A percentile compares a stretch with the other conserved stretches of the same genome.
phyloP scores from a whole-genome alignment of 2,888 invertebrate genomes.

The Corbicula japonica region DNA sequence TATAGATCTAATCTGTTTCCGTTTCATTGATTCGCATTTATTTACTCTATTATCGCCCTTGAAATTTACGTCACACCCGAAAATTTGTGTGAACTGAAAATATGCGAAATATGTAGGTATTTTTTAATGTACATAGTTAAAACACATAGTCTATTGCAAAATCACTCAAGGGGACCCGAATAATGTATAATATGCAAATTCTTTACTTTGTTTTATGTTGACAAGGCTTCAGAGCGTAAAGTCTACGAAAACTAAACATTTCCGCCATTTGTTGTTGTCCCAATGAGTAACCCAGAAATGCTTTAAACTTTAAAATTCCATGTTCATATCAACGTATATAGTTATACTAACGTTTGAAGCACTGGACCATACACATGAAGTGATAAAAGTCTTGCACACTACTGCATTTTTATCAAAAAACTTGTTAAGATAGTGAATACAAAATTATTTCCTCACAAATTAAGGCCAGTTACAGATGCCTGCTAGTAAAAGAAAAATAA shows the following conservation, averaged over 20 bases:
- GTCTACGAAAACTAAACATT: constrained; percentile 23
- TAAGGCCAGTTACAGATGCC: too few species aligned
- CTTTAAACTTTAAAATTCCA: background rate
- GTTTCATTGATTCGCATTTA: too few species aligned
- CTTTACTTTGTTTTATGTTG: background rate
- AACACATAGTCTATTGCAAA: background rate
- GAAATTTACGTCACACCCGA: constrained; percentile 62
- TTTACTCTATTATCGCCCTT: constrained; percentile 45
- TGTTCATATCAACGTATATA: background rate
- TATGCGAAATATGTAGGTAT: constrained; percentile 67
- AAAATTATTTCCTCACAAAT: background rate
- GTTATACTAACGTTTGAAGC: too few species aligned
- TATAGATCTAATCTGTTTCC: too few species aligned
- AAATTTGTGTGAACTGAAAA: constrained; percentile 50
- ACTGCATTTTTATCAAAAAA: background rate
- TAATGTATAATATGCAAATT: background rate
- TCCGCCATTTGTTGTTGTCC: constrained; percentile 45
- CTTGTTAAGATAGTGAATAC: background rate
- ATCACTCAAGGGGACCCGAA: background rate
- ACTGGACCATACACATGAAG: too few species aligned
- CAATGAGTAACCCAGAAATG: constrained; percentile 23
- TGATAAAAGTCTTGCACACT: constrained; percentile 4
- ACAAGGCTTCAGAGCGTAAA: constrained; percentile 10
- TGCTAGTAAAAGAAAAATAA: too few species aligned
- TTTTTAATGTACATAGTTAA: background rate